Base-by-base conservation (phyloP, 2,113 vertebrate genomes). In the Artemisiospiza belli region DNA sequence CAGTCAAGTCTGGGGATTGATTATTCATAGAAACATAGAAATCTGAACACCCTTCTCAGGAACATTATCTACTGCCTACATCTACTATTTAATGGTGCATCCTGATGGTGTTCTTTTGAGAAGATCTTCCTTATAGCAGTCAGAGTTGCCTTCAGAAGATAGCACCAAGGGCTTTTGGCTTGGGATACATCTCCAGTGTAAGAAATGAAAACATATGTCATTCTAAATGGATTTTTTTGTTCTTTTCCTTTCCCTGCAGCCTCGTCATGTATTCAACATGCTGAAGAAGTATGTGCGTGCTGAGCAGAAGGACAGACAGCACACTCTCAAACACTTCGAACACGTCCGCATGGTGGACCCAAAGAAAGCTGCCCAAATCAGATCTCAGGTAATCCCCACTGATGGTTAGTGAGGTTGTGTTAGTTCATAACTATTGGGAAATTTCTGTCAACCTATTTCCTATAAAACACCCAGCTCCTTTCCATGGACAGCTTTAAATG, bases 291-390 rank as follows among this genome's bases (percentile, higher is more conserved):
- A 99, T 0, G 98, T 99, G n/a, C 99, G 99, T 4, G 99, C 99
- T 3, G 99, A 99, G 96, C 99, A 99, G 98, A 99, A 99, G 63
- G 99, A 99, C 98, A 97, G 99, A 15, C 99, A 99, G 91, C 99
- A 99, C 96, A 99, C 99, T 33, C 98, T 99, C 7, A 99, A 99
- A 95, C 99, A 99, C 97, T 99, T 99, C 0, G 99, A 99, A 63
- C 99, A 99, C 1, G 99, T 99, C 49, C 99, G 99, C 87, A 99
- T 99, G 98, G 99, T 99, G 72, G 99, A 99, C 83, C 99, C 99
- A 78, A 99, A 99, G 98, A 99, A 99, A 97, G 99, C 99, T 5
- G 99, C 99, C 6, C 99, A 99, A 95, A 99, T 99, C 94, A 98
- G 99, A 95, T 99, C 99, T 94, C 99, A 99, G 99, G 99, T 99